Evolutionary conservation across 1,140 invertebrate genomes (phyloP), one percentile per base, ranked within the genome.

Genomic region (Drosophila chauvacae): DNA sequence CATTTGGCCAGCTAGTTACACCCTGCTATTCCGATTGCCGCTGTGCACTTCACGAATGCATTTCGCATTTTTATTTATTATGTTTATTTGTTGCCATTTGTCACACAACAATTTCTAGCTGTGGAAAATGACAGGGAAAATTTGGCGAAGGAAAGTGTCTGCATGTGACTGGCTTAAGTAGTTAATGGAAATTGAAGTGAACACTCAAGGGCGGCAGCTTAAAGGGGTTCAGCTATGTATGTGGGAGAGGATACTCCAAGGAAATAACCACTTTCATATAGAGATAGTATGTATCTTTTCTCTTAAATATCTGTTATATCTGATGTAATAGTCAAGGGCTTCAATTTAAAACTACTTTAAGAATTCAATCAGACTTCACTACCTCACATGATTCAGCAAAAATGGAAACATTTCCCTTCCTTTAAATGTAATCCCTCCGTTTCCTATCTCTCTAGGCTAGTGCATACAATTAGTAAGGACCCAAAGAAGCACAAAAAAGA

Each of bases 21-120:
- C 62, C 50, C 73, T 30, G 64, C 69, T 56, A 72, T 72, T 71
- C 66, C 69, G 66, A 66, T 48, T 66, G 64, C 64, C 42, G 47
- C 33, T 48, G 51, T 42, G 71, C 79, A 69, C 51, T 61, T 60
- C 81, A 66, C 78, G 50, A 83, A 83, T 80, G 75, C 80, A 82
- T 72, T 87, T 81, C 68, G 76, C 63, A 80, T 72, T 83, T 86
- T 88, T 87, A 87, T 87, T 87, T 87, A 87, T 87, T 88, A 87
- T 88, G 86, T 90, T 90, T 88, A 88, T 87, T 88, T 87, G 84
- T 72, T 74, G 85, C 80, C 85, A 87, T 87, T 87, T 87, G 85
- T 87, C 84, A 90, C 81, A 84, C 60, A 73, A 55, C 70, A 55
- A 70, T 77, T 83, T 79, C 86, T 77, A 64, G 76, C 51, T 37